Evolutionary conservation across 1,140 invertebrate species (phyloP).

Genomic region (Steinernema feltiae): DNA sequence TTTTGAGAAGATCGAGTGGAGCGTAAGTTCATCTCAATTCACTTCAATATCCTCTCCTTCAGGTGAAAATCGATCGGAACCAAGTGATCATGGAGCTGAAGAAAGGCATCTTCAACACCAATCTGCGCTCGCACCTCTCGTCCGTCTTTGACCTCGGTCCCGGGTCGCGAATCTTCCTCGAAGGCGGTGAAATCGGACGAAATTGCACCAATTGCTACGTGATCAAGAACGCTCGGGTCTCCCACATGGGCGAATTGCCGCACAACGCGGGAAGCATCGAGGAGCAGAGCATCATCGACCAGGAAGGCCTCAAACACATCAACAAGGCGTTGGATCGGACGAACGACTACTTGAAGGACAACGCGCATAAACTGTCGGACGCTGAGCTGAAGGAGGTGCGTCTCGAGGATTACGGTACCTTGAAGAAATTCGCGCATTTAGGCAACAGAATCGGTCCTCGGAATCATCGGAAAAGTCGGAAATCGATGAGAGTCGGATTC

Average conservation of each 20-base stretch:
- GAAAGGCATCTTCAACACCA: neutral
- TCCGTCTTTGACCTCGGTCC: neutral
- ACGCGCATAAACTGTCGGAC: neutral
- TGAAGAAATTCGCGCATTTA: too few relatives aligned
- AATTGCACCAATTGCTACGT: conserved; percentile 5
- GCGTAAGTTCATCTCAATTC: neutral
- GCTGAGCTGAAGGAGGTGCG: neutral
- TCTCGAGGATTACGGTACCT: too few relatives aligned
- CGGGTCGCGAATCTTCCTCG: neutral
- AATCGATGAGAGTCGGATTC: neutral
- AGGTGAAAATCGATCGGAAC: neutral
- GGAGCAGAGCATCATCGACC: conserved; percentile 11
- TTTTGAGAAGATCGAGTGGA: neutral
- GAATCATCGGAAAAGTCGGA: neutral
- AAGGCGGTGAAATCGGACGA: neutral
- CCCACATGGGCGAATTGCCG: neutral
- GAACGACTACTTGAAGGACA: neutral
- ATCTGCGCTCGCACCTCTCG: neutral
- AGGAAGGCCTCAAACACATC: neutral
- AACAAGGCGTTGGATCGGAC: neutral
- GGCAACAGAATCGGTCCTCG: neutral
- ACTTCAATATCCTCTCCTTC: neutral
- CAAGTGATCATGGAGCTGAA: neutral
- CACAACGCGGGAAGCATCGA: neutral
- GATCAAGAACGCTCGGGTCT: neutral